Base-by-base conservation (phyloP, 1,140 invertebrate genomes). In the Penaeus indicus region DNA sequence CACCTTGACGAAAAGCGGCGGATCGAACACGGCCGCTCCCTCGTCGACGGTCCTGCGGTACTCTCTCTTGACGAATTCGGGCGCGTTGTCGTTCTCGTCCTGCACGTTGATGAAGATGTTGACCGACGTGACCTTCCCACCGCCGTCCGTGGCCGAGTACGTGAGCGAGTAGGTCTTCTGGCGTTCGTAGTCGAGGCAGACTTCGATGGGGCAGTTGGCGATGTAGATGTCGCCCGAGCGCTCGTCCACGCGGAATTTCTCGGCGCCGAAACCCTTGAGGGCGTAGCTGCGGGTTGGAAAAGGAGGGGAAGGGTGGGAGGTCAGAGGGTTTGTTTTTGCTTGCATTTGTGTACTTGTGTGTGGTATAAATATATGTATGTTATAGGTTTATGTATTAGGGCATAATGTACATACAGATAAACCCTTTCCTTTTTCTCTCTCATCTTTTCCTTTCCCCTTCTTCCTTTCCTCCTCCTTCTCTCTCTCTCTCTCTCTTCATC, bases 71-170 rank as follows among this genome's bases (percentile, higher is more conserved):
- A 96, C 95, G 92, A 98, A 98, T 0, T 94, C 91, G 0, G 97
- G 97, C 64, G 94, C 94, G 91, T 98, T 97, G 92, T 98, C 97
- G 92, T 98, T 98, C 0, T 96, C 94, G 92, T 97, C 96, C 10
- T 95, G 91, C 0, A 97, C 93, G 72, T 96, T 95, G 18, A 97
- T 94, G 21, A 95, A 90, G 25, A 94, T 92, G 54, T 91, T 91
- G 22, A 93, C 93, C 19, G 92, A 92, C 19, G 92, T 90, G 18
- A 92, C 91, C 67, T 95, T 61, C 0, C 95, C 96, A 0, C 96
- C 96, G 2, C 96, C 96, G 92, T 97, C 96, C 84, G 94, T 95
- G 3, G 96, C 96, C 85, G 96, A 95, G 75, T 96, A 93, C 0
- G 95, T 96, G 32, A 97, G 92, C 72, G 96, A 96, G 85, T 96